Evolutionary conservation across 2,888 invertebrate species (phyloP), one percentile per base, ranked within the genome.

Genomic region (Drosophila koepferae): DNA sequence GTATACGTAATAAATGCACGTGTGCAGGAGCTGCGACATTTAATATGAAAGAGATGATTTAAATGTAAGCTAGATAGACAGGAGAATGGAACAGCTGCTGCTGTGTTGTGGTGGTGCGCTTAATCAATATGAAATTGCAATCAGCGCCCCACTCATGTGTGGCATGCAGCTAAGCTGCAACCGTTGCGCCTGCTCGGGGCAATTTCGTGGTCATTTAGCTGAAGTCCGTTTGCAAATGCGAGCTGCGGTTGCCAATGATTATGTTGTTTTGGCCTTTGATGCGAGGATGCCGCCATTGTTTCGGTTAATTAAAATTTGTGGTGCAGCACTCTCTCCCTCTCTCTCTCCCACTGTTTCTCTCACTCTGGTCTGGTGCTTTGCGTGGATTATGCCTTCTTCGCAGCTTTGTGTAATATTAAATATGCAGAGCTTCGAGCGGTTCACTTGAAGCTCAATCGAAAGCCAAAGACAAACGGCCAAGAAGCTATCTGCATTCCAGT

Each of bases 301-400:
- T 86, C 74, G 82, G 88, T 87, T 87, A 87, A 87, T 87, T 87
- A 87, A 87, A 82, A 89, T 87, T 89, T 87, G 86, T 87, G 86
- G 88, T 89, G 73, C 71, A 31, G 34, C 48, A 31, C 48, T 10
- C n/a, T 2, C 12, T 2, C n/a, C 0, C 40, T 3, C 54, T 2
- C 12, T 2, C n/a, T 0, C 40, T 3, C 54, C 0, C 54, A 28
- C 23, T 23, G 16, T 16, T 9, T 10, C 54, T 38, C 40, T 20
- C 16, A 23, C 9, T 18, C 38, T n/a, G 38, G 36, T 53, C 38
- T 10, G 28, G 28, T 28, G 28, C 0, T 28, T 28, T 65, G 55
- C 56, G 34, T 59, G 78, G 78, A 76, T 82, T 65, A 69, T 75
- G 70, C 60, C 70, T n/a, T 46, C 55, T 23, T 63, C 18, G 61